Base-by-base conservation (phyloP, 2,888 invertebrate species). In the Oscheius sp. region DNA sequence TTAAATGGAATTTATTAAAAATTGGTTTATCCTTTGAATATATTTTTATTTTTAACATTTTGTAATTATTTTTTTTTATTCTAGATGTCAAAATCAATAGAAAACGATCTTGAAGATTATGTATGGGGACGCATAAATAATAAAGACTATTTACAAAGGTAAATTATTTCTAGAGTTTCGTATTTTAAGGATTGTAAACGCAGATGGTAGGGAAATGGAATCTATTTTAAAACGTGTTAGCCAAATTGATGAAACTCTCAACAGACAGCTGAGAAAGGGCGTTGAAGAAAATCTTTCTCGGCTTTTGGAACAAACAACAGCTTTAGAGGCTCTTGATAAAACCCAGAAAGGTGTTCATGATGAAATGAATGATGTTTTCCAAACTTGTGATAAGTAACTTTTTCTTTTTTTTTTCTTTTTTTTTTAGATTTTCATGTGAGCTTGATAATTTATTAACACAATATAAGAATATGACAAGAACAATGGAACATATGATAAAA, bases 221-320 rank as follows among this genome's bases (percentile, higher is more conserved):
- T 74, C 74, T 2, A 67, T 84, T 12, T 70, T 81, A 17, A 57
- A 73, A 26, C 73, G 77, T 64, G 80, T 84, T 17, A 73, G 77
- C 26, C 74, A 72, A 8, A 79, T 84, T 20, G 80, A 83, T 64
- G 74, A 77, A 8, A 75, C 80, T 6, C 67, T 84, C 22, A 82
- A 83, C 54, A 70, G 71, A 41, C 82, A 82, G 38, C 73, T 83
- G n/a, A 68, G 83, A 28, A 83, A 82, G 69, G 83, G 83, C 41
- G 82, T 84, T 8, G 84, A 84, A 64, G 81, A 80, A 32, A 84
- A 85, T 70, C 79, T 82, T 6, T 78, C 82, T 0, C 71, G 82
- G 12, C 71, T 84, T 6, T 71, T 84, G 28, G 84, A 85, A 51
- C 84, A 85, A 70, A 82, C 82, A 2, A 78, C 80, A 0, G 81